phyloP scores from a whole-genome alignment of 2,888 invertebrate species.

The Callyntrura guangdongensis region DNA sequence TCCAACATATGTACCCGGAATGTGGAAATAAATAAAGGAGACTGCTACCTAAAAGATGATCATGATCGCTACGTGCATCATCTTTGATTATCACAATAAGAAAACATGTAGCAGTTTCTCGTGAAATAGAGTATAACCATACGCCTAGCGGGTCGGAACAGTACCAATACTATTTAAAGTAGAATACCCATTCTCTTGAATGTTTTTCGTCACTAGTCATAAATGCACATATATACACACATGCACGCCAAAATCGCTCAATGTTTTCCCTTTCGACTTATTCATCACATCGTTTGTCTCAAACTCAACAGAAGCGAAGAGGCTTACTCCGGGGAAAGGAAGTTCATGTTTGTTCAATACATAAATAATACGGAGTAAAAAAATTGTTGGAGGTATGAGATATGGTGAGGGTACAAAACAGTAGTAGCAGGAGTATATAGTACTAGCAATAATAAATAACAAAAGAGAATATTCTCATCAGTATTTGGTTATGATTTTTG shows the following conservation, averaged over 20 bases:
- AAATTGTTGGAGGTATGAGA: not conserved
- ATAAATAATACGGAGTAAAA: conserved; percentile 8
- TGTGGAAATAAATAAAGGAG: not conserved
- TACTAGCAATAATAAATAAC: conserved; percentile 50
- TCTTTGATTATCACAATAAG: conserved; percentile 2
- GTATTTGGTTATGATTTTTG: conserved; percentile 69
- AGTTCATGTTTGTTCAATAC: conserved; percentile 15
- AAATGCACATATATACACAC: not conserved
- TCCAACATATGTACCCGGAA: not conserved
- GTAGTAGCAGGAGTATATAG: not conserved
- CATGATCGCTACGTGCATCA: conserved; percentile 22
- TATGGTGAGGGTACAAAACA: too few species aligned
- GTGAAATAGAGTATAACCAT: not conserved
- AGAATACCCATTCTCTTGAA: not conserved
- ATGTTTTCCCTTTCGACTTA: conserved; percentile 9
- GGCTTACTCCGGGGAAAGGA: not conserved
- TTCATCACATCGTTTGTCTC: conserved; percentile 56
- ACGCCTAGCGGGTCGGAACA: not conserved
- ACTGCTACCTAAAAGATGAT: not conserved
- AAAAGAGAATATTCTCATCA: conserved; percentile 55
- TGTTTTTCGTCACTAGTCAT: not conserved
- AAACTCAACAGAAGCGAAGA: conserved; percentile 13
- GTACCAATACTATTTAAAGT: not conserved
- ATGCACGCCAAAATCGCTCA: not conserved
- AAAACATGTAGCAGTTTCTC: not conserved